phyloP scores from a whole-genome alignment of 2,113 vertebrate genomes.

The Hystrix cristata region DNA sequence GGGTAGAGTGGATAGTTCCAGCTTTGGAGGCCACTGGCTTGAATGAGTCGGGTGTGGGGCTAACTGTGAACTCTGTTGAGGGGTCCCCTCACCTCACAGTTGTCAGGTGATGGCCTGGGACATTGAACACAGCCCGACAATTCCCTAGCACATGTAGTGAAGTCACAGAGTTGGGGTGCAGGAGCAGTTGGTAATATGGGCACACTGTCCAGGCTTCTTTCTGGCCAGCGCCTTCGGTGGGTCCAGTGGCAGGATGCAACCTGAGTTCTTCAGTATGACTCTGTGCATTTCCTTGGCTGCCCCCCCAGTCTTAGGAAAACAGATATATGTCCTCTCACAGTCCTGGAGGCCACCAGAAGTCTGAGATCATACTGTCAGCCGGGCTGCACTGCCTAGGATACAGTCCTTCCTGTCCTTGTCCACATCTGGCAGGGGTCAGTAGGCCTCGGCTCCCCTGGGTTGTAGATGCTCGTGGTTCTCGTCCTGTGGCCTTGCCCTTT shows the following conservation, averaged over 20 bases:
- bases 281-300: not conserved
- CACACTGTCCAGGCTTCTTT: not conserved
- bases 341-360: not conserved
- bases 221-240: not conserved
- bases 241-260: not conserved
- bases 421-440: not conserved
- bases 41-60: not conserved
- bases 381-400: not conserved
- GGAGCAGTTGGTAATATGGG: not conserved
- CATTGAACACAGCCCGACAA: not conserved
- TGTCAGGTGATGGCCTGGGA: not conserved
- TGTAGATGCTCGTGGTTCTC: not conserved
- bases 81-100: not conserved
- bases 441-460: not conserved
- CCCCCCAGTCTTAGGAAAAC: not conserved
- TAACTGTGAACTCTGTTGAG: not conserved
- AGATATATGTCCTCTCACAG: not conserved
- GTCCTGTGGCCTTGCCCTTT: not conserved
- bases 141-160: not conserved
- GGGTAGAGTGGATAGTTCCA: not conserved
- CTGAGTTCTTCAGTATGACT: not conserved
- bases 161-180: not conserved
- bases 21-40: not conserved
- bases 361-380: not conserved
- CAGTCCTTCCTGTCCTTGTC: not conserved